Evolutionary conservation across 2,113 vertebrate species (phyloP).

Genomic region (Mola mola): DNA sequence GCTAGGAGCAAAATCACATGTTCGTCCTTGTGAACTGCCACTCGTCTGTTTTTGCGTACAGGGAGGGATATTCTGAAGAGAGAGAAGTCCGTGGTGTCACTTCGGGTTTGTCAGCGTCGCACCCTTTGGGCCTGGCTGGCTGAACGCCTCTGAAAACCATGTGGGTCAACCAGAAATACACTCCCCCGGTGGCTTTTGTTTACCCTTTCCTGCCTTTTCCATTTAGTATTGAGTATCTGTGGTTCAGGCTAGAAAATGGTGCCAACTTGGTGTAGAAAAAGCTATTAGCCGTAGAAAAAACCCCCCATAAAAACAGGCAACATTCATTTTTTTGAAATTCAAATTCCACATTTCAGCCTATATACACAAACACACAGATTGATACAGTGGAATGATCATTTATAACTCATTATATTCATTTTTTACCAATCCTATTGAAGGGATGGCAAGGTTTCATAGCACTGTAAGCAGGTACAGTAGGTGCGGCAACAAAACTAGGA

Average conservation of each 20-base stretch:
- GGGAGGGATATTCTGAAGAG: slow-evolving; percentile 42
- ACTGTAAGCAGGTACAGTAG: no score
- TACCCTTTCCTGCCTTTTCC: slow-evolving; percentile 41
- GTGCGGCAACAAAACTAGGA: no score
- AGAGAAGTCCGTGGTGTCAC: slow-evolving; percentile 62
- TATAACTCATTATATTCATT: no score
- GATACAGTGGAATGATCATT: no score
- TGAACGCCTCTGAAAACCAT: slow-evolving; percentile 51
- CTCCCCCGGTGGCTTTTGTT: slow-evolving; percentile 50
- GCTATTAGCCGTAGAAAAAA: no score
- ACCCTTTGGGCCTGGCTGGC: slow-evolving; percentile 52
- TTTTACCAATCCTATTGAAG: no score
- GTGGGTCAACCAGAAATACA: slow-evolving; percentile 70
- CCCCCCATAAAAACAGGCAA: no score
- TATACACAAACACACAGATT: no score
- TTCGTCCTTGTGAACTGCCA: slow-evolving; percentile 59
- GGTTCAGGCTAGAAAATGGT: slow-evolving; percentile 7
- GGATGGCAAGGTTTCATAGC: no score
- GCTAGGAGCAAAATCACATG: slow-evolving; percentile 20
- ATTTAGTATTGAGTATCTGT: background rate
- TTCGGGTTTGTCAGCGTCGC: slow-evolving; percentile 67
- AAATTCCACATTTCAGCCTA: no score
- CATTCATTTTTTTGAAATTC: no score
- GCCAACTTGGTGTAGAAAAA: background rate
- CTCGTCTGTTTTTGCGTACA: slow-evolving; percentile 23